Percentiles rank a stretch among this genome's conserved stretches.
These are phyloP conservation scores for Emydura subglobosa DNA, from an alignment of 2,113 vertebrate species.

Conservation along the genomic window DNA sequence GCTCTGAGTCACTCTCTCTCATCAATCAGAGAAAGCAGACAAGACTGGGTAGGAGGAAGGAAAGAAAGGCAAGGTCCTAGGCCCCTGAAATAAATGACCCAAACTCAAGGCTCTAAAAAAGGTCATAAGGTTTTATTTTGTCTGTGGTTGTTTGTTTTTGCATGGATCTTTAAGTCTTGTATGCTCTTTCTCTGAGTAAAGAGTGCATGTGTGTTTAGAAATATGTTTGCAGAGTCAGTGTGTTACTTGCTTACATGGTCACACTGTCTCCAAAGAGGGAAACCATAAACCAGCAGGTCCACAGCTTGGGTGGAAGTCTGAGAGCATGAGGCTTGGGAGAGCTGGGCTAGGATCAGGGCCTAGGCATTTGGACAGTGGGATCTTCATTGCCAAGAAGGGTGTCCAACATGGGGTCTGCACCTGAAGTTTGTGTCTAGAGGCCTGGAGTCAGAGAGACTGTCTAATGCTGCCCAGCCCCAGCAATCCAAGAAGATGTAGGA, in stretches of 20 bases:
- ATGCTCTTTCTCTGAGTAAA: not conserved
- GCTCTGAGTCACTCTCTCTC: not conserved
- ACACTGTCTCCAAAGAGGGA: not conserved
- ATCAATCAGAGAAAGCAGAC: not conserved
- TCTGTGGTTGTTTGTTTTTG: not conserved
- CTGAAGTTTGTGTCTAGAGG: not conserved
- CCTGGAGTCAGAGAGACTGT: no score
- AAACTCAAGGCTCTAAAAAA: not conserved
- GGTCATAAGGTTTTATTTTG: no score
- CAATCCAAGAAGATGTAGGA: not conserved
- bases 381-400: not conserved
- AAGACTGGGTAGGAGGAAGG: not conserved
- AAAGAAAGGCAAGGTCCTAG: not conserved
- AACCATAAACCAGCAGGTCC: no score
- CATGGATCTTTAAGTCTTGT: not conserved
- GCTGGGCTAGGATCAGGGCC: not conserved
- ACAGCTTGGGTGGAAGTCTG: no score
- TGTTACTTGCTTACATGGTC: not conserved
- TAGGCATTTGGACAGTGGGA: rapidly evolving
- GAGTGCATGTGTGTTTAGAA: not conserved
- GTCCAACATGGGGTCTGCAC: rapidly evolving
- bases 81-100: rapidly evolving
- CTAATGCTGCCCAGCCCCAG: not conserved
- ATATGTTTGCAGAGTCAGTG: rapidly evolving
- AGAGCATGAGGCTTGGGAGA: not conserved